These are phyloP conservation scores for Copidosoma floridanum DNA, from an alignment of 1,140 invertebrate genomes.

Conservation along the genomic window DNA sequence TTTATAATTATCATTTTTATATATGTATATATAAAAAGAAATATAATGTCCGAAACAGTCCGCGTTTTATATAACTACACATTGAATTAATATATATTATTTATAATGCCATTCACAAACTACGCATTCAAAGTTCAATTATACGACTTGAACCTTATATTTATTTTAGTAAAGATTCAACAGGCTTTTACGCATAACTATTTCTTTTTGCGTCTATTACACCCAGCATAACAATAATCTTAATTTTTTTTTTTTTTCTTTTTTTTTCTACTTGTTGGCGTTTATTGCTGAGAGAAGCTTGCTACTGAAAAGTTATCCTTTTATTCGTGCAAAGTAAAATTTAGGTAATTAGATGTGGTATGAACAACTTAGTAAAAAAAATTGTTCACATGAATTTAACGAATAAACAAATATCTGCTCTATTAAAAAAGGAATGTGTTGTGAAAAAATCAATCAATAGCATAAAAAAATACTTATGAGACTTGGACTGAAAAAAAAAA, in stretches of 20 bases:
- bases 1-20: conserved; percentile 9
- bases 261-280: too few species aligned
- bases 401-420: background rate
- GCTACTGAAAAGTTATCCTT: too few species aligned
- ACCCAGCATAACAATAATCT: conserved; percentile 37
- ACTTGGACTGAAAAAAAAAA: background rate
- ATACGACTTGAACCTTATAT: conserved; percentile 23
- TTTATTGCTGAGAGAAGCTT: too few species aligned
- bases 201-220: conserved; percentile 41
- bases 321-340: too few species aligned
- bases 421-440: too few species aligned
- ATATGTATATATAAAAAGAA: conserved; percentile 18
- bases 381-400: background rate
- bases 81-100: conserved; percentile 23
- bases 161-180: too few species aligned
- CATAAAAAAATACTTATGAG: background rate
- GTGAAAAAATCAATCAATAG: background rate
- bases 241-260: conserved; percentile 40
- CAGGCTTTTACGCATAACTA: conserved; percentile 9
- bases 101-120: conserved; percentile 22
- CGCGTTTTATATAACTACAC: conserved; percentile 23
- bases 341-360: too few species aligned
- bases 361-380: too few species aligned
- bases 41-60: conserved; percentile 23
- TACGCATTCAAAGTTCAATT: conserved; percentile 25